These are phyloP conservation scores for Patella caerulea DNA, from an alignment of 2,888 invertebrate species.

Conservation along the genomic window DNA sequence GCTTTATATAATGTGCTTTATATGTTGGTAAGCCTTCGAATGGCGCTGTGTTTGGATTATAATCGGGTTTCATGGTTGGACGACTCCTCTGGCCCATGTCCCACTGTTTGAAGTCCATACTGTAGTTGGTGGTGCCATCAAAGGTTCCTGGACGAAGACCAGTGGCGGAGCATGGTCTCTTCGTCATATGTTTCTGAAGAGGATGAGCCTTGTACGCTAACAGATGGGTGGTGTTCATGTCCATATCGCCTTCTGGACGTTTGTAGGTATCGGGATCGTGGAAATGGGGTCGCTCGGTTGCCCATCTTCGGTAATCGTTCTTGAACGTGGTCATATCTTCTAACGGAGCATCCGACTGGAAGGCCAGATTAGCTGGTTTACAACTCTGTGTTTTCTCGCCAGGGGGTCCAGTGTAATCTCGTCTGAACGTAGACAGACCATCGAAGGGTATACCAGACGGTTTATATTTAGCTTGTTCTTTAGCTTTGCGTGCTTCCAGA, in stretches of 20 bases:
- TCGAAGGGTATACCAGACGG: conserved; percentile 63
- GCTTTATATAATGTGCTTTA: conserved; percentile 63
- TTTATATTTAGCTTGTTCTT: conserved; percentile 58
- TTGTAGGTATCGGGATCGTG: conserved; percentile 61
- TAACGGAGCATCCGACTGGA: conserved; percentile 67
- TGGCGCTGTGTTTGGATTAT: conserved; percentile 65
- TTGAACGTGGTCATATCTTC: conserved; percentile 68
- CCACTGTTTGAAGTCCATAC: conserved; percentile 62
- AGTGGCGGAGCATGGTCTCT: conserved; percentile 49
- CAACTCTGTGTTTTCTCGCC: conserved; percentile 58
- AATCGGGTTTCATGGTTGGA: conserved; percentile 53
- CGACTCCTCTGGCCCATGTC: conserved; percentile 49
- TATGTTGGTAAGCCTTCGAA: conserved; percentile 69
- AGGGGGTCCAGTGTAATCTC: conserved; percentile 59
- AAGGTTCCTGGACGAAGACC: conserved; percentile 56
- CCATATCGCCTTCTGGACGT: conserved; percentile 67
- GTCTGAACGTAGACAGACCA: conserved; percentile 62
- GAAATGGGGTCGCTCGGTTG: conserved; percentile 55
- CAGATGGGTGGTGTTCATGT: conserved; percentile 65
- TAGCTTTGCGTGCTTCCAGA: conserved; percentile 35
- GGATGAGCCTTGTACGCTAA: conserved; percentile 60
- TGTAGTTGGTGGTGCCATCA: conserved; percentile 65
- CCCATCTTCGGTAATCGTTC: conserved; percentile 63
- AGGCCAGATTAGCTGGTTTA: conserved; percentile 66
- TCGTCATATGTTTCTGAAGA: conserved; percentile 48